phyloP scores from a whole-genome alignment of 1,140 invertebrate genomes.

The Drosophila sulfurigaster region DNA sequence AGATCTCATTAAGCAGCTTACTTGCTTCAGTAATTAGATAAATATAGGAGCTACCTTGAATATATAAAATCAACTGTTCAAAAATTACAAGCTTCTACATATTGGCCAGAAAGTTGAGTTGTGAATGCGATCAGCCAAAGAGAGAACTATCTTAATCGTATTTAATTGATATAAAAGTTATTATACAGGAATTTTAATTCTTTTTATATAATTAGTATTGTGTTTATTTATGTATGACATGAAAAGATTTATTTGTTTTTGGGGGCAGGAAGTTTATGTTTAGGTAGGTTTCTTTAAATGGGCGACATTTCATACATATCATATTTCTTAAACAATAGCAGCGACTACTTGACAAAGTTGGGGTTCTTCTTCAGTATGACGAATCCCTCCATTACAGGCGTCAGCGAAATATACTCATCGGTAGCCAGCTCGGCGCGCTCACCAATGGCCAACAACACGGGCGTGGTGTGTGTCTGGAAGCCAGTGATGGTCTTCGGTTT shows the following conservation, averaged over 20 bases:
- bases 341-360: constrained; percentile 80
- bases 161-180: no score
- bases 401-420: constrained; percentile 98
- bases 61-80: no score
- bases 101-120: no score
- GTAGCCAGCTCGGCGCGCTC: constrained; percentile 99
- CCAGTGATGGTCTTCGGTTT: constrained; percentile 99
- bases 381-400: constrained; percentile 99
- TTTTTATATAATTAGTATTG: not conserved
- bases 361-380: constrained; percentile 98
- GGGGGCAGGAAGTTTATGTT: constrained; percentile 15
- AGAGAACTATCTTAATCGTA: no score
- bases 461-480: constrained; percentile 99
- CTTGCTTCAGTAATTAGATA: no score
- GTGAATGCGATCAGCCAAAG: no score
- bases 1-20: no score
- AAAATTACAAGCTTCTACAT: no score
- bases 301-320: constrained; percentile 23
- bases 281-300: constrained; percentile 18
- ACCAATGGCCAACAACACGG: constrained; percentile 97
- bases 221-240: constrained; percentile 40
- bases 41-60: no score
- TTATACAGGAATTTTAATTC: no score
- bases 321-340: constrained; percentile 24
- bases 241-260: constrained; percentile 17